Evolutionary conservation across 2,797 vertebrate species (phyloP).

Genomic region (Corythornis leucogaster): DNA sequence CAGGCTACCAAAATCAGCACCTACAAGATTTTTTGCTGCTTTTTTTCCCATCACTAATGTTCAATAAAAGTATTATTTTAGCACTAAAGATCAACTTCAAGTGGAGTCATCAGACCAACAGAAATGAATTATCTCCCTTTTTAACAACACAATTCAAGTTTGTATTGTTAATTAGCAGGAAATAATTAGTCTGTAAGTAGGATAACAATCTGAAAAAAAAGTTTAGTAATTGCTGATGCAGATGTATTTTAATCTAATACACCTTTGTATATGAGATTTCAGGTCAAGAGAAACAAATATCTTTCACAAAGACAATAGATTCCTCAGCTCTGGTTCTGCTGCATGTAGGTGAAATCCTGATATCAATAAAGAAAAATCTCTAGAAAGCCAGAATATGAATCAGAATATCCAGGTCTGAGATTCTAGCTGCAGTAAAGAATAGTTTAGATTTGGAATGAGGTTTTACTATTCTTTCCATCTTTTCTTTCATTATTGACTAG

Average conservation of each 20-base stretch:
- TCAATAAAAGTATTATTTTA: constrained; percentile 38
- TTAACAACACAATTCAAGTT: background rate
- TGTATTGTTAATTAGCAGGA: background rate
- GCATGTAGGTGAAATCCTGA: background rate
- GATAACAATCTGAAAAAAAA: background rate
- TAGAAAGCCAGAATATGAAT: background rate
- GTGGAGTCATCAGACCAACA: background rate
- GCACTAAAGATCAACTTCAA: constrained; percentile 4
- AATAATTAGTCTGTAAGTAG: background rate
- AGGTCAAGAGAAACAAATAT: background rate
- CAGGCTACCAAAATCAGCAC: constrained; percentile 67
- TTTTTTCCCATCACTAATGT: background rate
- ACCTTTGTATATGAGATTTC: background rate
- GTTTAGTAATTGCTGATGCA: background rate
- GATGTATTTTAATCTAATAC: background rate
- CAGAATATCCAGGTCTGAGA: background rate
- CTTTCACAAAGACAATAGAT: background rate
- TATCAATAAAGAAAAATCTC: background rate
- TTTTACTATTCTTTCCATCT: background rate
- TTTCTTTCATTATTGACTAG: background rate
- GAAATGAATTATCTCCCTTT: background rate
- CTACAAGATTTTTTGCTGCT: constrained; percentile 51
- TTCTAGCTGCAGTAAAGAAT: background rate
- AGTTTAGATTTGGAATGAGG: background rate
- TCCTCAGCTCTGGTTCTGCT: background rate